phyloP scores from a whole-genome alignment of 2,888 invertebrate species.

The Sphaerophoria rueppellii region DNA sequence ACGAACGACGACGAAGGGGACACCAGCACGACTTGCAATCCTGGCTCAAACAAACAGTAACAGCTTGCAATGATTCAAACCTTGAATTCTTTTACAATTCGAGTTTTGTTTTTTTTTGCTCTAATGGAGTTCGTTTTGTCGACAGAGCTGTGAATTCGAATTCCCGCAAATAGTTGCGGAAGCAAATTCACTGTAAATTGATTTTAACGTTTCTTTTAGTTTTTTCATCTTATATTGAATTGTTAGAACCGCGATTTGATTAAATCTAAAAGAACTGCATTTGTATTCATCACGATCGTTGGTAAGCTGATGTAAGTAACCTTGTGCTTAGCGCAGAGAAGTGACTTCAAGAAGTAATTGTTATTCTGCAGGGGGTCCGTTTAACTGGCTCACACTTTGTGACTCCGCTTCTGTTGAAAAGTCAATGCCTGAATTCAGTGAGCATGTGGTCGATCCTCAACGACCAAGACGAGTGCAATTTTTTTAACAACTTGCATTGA shows the following conservation, averaged over 20 bases:
- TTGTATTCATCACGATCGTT: slow-evolving; percentile 48
- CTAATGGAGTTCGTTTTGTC: not conserved
- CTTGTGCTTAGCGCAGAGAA: slow-evolving; percentile 15
- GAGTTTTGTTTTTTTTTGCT: not conserved
- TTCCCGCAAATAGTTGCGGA: slow-evolving; percentile 48
- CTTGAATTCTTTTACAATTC: slow-evolving; percentile 44
- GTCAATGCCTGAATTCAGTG: slow-evolving; percentile 39
- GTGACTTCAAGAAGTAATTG: slow-evolving; percentile 24
- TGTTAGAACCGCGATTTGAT: slow-evolving; percentile 43
- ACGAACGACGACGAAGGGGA: not conserved
- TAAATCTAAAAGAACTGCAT: slow-evolving; percentile 13
- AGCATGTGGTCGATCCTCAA: not conserved
- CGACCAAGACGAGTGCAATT: not conserved
- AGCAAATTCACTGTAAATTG: slow-evolving; percentile 46
- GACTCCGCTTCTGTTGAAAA: slow-evolving; percentile 3
- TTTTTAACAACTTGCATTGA: slow-evolving; percentile 9
- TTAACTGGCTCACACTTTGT: slow-evolving; percentile 10
- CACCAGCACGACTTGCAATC: slow-evolving; percentile 33
- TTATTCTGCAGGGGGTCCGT: slow-evolving; percentile 31
- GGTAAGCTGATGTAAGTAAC: slow-evolving; percentile 50
- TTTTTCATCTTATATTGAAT: slow-evolving; percentile 16
- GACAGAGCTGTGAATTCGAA: not conserved
- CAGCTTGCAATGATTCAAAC: slow-evolving; percentile 53
- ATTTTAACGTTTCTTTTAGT: slow-evolving; percentile 38
- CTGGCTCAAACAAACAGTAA: slow-evolving; percentile 33